Percentiles rank a stretch among this genome's conserved stretches.
Evolutionary conservation across 1,140 invertebrate genomes (phyloP).

Genomic region (Euura saliciscinereae): DNA sequence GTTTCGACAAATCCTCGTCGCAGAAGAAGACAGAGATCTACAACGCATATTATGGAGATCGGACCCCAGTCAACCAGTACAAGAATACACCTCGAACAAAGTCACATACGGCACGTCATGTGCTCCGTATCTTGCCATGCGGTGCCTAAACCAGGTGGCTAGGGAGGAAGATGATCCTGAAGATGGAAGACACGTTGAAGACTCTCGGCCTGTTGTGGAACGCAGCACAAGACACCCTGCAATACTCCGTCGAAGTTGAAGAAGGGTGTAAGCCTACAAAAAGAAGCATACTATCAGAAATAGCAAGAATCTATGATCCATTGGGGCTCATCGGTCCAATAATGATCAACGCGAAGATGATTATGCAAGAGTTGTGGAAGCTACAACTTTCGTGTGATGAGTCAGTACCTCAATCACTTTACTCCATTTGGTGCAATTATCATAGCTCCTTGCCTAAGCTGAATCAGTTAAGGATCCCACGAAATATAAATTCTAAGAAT

Average conservation of each 20-base stretch:
- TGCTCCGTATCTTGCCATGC: conserved; percentile 40
- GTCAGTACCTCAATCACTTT: background rate
- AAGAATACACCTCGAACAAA: conserved; percentile 38
- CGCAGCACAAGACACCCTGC: conserved; percentile 25
- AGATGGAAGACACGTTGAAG: conserved; percentile 25
- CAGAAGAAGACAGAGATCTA: conserved; percentile 26
- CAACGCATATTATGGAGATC: conserved; percentile 46
- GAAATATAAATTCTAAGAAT: too few relatives aligned
- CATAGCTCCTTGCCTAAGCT: too few relatives aligned
- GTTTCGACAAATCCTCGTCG: conserved; percentile 40
- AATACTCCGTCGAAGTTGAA: background rate
- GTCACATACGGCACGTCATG: conserved; percentile 49
- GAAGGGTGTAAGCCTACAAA: conserved; percentile 25
- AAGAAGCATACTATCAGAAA: conserved; percentile 35
- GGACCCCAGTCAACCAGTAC: conserved; percentile 20
- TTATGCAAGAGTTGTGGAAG: conserved; percentile 45
- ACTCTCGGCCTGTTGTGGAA: conserved; percentile 41
- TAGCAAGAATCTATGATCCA: conserved; percentile 44
- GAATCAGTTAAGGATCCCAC: too few relatives aligned
- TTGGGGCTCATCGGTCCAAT: conserved; percentile 43
- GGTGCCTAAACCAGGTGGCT: conserved; percentile 37
- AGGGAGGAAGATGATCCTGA: conserved; percentile 33
- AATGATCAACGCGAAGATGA: conserved; percentile 38
- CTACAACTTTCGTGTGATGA: conserved; percentile 40
- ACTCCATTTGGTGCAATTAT: too few relatives aligned